These are phyloP conservation scores for Oryctolagus cuniculus DNA, from an alignment of 2,113 vertebrate species.

Conservation along the genomic window mOryCun1.1 NC_091434.1:168261001-168261500, in stretches of 20 bases:
- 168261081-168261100: fast-evolving
- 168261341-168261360: background rate
- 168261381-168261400: background rate
- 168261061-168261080: background rate
- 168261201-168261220: background rate
- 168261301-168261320: background rate
- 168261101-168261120: background rate
- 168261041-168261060: background rate
- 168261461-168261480: background rate
- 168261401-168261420: fast-evolving
- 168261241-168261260: background rate
- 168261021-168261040: background rate
- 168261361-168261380: background rate
- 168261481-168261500: fast-evolving
- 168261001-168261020: background rate
- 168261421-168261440: background rate
- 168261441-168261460: background rate
- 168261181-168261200: background rate
- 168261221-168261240: background rate
- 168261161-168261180: background rate
- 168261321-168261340: background rate
- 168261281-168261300: background rate
- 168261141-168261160: fast-evolving
- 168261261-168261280: background rate
- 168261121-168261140: background rate